Percentiles rank a stretch among this genome's conserved stretches.
These are phyloP conservation scores for Hydrotaea diabolus DNA, from an alignment of 2,888 invertebrate species.

Conservation along the genomic window DNA sequence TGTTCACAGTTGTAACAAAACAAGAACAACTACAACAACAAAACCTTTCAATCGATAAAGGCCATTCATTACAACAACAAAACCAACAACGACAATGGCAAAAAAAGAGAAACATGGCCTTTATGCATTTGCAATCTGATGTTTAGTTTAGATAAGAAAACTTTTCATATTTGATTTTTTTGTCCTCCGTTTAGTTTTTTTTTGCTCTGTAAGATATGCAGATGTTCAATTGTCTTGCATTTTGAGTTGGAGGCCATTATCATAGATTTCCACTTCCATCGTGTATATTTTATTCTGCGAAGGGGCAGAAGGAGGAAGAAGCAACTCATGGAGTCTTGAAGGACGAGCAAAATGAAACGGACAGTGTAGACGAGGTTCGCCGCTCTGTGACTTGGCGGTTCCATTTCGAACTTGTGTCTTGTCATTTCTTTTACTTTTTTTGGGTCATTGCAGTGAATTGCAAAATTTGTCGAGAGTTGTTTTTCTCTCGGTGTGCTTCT, in stretches of 20 bases:
- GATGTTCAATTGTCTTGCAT: conserved; percentile 36
- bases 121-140: conserved; percentile 30
- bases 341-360: background rate
- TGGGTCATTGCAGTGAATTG: conserved; percentile 14
- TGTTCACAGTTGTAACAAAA: background rate
- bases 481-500: background rate
- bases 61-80: conserved; percentile 14
- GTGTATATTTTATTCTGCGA: background rate
- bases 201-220: conserved; percentile 29
- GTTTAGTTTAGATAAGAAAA: conserved; percentile 33
- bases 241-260: conserved; percentile 31
- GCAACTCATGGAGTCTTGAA: background rate
- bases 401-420: background rate
- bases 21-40: too few relatives aligned
- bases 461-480: conserved; percentile 3
- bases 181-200: background rate
- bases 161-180: conserved; percentile 25
- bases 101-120: conserved; percentile 13
- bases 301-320: background rate
- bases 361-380: background rate
- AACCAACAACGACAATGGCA: background rate
- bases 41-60: conserved; percentile 21
- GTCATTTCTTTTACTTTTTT: background rate
- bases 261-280: conserved; percentile 23
- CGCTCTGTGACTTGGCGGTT: background rate